Base-by-base conservation (phyloP, 1,140 invertebrate genomes). In the Cataglyphis hispanica region DNA sequence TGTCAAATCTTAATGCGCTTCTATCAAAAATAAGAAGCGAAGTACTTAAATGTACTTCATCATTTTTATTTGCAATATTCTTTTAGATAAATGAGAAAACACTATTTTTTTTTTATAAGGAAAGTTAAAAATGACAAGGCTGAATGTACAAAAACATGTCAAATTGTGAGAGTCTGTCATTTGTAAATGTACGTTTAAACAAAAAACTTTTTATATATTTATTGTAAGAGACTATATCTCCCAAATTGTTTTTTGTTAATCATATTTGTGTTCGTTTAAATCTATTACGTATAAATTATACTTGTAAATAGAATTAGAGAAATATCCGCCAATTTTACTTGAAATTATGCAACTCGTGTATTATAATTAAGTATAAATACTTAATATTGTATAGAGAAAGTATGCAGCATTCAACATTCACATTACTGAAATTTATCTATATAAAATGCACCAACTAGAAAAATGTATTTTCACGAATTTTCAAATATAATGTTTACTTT, bases 401-500 rank as follows among this genome's bases (percentile, higher is more conserved):
- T 31, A 31, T 31, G 43, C 6, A 83, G 50, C 63, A 80, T 69
- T 67, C 19, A 69, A 66, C 16, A 80, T 16, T 69, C 50, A 80
- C 5, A 67, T 53, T 25, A 78, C 1, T 8, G 13, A 78, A 31
- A 58, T 69, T 2, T 77, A 43, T 11, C 37, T 27, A 13, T 10
- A 31, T 74, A 75, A 40, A 60, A 34, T 11, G 60, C 75, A 78
- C 60, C 61, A 13, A 31, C 6, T 69, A 13, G 19, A 50, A 70
- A 46, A 46, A 83, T 74, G 53, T 78, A 78, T 85, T 56, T 70
- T 78, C 74, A 64, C 60, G 60, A 53, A 56, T 43, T 85, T 66
- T 11, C 25, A 85, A 64, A 77, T 85, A 85, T 66, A 78, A 85
- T 25, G 13, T 77, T 60, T 60, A 80, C 46, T 50, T 53, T 72